Conservation (phyloP, 1,140 invertebrate genomes). For the Drosophila orena region DNA sequence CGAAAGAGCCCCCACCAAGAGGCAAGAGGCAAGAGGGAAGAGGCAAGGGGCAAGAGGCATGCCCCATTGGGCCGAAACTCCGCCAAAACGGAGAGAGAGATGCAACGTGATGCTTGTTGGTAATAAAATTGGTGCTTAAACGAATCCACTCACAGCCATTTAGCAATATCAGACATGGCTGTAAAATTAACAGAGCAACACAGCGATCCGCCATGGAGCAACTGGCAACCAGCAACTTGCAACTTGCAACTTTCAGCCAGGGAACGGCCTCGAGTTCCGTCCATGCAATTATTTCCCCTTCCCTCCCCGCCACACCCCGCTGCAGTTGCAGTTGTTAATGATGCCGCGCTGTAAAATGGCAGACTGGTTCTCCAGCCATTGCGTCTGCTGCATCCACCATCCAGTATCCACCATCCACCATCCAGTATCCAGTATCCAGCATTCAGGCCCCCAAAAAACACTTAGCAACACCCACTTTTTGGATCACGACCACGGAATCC, state of each 20-base stretch:
- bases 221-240: slow-evolving; percentile 9
- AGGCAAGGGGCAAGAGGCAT: slow-evolving; percentile 14
- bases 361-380: slow-evolving; percentile 74
- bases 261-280: slow-evolving; percentile 64
- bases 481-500: slow-evolving; percentile 65
- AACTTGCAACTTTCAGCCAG: slow-evolving; percentile 48
- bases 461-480: slow-evolving; percentile 82
- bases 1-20: slow-evolving; percentile 29
- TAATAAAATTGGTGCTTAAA: slow-evolving; percentile 85
- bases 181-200: slow-evolving; percentile 83
- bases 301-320: slow-evolving; percentile 61
- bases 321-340: slow-evolving; percentile 68
- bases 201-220: slow-evolving; percentile 44
- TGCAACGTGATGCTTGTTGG: slow-evolving; percentile 81
- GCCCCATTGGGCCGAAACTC: slow-evolving; percentile 34
- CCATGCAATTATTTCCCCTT: slow-evolving; percentile 76
- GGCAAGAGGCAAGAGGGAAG: slow-evolving; percentile 10
- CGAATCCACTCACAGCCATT: slow-evolving; percentile 84
- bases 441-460: slow-evolving; percentile 61
- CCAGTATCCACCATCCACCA: slow-evolving; percentile 72
- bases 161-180: slow-evolving; percentile 84
- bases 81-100: slow-evolving; percentile 40
- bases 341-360: slow-evolving; percentile 77
- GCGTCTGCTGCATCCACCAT: slow-evolving; percentile 59
- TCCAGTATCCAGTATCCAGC: slow-evolving; percentile 65